phyloP scores from a whole-genome alignment of 2,113 vertebrate genomes.

The Lynx canadensis region DNA sequence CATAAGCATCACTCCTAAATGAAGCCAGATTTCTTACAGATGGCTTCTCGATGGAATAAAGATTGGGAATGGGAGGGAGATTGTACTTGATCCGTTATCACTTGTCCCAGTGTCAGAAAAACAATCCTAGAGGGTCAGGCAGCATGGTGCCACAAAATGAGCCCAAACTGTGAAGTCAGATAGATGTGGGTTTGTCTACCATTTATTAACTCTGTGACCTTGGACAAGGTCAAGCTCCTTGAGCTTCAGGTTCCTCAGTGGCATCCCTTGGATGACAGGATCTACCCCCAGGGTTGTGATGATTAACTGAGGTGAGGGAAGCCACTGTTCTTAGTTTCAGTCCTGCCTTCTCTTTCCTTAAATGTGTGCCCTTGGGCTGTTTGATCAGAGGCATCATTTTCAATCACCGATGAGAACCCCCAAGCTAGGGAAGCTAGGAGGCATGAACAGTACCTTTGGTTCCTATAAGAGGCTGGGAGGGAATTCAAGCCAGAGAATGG shows the following conservation, averaged over 20 bases:
- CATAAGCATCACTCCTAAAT: background rate
- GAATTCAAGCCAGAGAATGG: background rate
- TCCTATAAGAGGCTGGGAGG: conserved; percentile 54
- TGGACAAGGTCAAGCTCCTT: background rate
- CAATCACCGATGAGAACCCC: background rate
- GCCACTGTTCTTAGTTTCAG: accelerated
- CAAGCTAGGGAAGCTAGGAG: background rate
- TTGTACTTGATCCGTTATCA: background rate
- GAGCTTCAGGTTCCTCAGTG: background rate
- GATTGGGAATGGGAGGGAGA: background rate
- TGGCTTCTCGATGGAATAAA: background rate
- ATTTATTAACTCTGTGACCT: background rate
- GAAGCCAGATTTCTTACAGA: background rate
- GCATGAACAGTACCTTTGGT: background rate
- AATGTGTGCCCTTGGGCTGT: background rate
- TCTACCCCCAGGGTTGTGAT: background rate
- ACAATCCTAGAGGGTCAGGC: background rate
- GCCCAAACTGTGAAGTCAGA: background rate
- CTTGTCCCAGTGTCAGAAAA: background rate
- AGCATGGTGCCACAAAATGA: background rate
- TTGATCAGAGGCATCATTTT: background rate
- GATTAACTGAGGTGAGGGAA: background rate
- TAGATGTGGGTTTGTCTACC: background rate
- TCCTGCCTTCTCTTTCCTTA: background rate
- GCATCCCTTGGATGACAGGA: background rate